Evolutionary conservation across 1,140 invertebrate genomes (phyloP), one percentile per base, ranked within the genome.

Genomic region (Patella vulgata): DNA sequence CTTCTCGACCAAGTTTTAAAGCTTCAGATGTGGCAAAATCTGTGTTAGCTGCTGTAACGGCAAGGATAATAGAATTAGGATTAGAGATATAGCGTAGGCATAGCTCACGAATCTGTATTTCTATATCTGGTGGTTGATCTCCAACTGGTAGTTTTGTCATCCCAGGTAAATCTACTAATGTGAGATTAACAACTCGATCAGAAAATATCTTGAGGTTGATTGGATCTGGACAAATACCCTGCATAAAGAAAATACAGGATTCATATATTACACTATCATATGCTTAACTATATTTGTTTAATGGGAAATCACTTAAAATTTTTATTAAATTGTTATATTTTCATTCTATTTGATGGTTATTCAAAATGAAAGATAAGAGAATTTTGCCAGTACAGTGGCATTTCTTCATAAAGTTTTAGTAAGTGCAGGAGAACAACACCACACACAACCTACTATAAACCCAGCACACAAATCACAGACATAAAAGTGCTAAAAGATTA

Each of bases 161-260:
- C 60, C 98, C 98, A 54, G 98, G 98, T 36, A 99, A 85, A 88
- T 99, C 98, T 40, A 99, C 95, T 1, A 99, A 87, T 0, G 97
- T 99, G 55, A 99, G 86, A 85, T 98, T 99, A 23, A 99, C 93
- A 43, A 99, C 96, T 64, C 89, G 88, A 5, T 90, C 89, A 1
- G 97, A 99, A 83, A 88, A 99, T 17, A 91, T 97, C 86, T 98
- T 99, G 43, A 99, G 87, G 81, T 91, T 96, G 67, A 99, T 99
- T 2, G 97, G 92, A 71, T 99, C 95, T 0, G 90, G 88, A 80
- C 94, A 97, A 60, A 99, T 98, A 63, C 96, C 96, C 86, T 88
- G 61, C 8, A 75, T 65, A n/a, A 55, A 33, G 39, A 47, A 59
- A 66, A 52, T 40, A 52, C 17, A 31, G 40, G 17, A 39, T 48